A percentile compares a stretch with the other conserved stretches of the same genome.
Conservation (phyloP, 2,797 vertebrate genomes). For the Pangasius sanitwongsei region DNA sequence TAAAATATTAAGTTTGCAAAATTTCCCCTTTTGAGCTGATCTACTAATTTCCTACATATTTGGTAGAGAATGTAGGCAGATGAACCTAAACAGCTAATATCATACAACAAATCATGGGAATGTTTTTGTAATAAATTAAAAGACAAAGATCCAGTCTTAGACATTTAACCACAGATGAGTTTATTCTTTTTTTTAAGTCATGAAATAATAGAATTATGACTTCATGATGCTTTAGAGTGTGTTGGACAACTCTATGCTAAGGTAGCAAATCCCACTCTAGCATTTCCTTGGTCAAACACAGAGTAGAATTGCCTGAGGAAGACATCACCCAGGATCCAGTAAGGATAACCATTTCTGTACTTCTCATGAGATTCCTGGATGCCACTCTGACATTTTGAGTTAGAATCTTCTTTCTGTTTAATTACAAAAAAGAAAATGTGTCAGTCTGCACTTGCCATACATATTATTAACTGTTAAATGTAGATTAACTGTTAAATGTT, state of each 20-base stretch:
- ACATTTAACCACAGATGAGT: background rate
- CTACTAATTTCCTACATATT: too few species aligned
- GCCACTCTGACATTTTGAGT: conserved; percentile 32
- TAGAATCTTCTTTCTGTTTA: conserved; percentile 34
- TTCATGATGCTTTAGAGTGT: background rate
- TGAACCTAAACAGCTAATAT: too few species aligned
- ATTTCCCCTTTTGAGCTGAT: too few species aligned
- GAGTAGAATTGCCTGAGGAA: conserved; percentile 42
- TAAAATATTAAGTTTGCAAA: too few species aligned
- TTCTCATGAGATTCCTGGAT: conserved; percentile 3
- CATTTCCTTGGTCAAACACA: conserved; percentile 47
- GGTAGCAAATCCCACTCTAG: conserved; percentile 39
- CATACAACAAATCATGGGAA: background rate
- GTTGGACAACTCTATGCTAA: conserved; percentile 17
- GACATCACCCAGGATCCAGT: conserved; percentile 48
- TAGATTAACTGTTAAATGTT: background rate
- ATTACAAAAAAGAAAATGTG: background rate
- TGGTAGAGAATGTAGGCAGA: too few species aligned
- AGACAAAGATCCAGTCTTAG: background rate
- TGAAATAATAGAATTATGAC: background rate
- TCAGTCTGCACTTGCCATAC: background rate
- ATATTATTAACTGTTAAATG: background rate
- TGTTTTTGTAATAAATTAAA: background rate
- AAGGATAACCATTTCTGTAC: conserved; percentile 35
- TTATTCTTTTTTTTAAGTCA: background rate